These are phyloP conservation scores for Onchidella celtica DNA, from an alignment of 2,888 invertebrate genomes.

Conservation along the genomic window DNA sequence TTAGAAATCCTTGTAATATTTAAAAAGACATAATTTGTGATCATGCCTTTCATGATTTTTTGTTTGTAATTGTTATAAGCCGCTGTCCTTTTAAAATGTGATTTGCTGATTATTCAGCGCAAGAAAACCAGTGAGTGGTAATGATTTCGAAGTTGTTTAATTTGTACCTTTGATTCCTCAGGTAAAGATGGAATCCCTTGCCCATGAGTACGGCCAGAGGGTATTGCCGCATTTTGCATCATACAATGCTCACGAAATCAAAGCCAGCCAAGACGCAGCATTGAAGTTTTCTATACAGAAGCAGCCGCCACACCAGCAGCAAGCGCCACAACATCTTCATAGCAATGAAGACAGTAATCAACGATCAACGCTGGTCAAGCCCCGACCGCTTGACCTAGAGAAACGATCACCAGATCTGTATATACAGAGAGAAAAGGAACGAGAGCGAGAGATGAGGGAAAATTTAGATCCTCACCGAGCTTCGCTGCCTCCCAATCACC, in stretches of 20 bases:
- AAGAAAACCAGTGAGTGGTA: no score
- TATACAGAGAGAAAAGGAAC: slow-evolving; percentile 28
- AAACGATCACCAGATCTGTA: slow-evolving; percentile 15
- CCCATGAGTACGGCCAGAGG: slow-evolving; percentile 70
- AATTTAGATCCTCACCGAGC: slow-evolving; percentile 14
- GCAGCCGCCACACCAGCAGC: slow-evolving; percentile 10
- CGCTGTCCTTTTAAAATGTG: no score
- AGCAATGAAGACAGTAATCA: neutral
- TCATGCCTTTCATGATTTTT: no score
- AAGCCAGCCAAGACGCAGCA: slow-evolving; percentile 62
- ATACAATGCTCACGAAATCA: slow-evolving; percentile 65
- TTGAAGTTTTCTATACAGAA: slow-evolving; percentile 28
- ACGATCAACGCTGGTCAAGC: neutral
- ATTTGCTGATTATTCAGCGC: no score
- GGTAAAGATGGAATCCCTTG: slow-evolving; percentile 81
- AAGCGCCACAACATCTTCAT: neutral
- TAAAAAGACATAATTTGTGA: no score
- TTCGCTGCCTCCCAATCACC: neutral
- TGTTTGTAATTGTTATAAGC: no score
- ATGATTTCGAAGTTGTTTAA: no score
- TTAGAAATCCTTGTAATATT: no score
- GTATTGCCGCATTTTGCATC: slow-evolving; percentile 72
- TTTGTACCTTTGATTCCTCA: slow-evolving; percentile 67
- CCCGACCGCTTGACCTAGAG: neutral
- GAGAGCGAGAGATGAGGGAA: slow-evolving; percentile 39